Evolutionary conservation across 2,113 vertebrate species (phyloP).

Genomic region (Heterotilapia buettikoferi): DNA sequence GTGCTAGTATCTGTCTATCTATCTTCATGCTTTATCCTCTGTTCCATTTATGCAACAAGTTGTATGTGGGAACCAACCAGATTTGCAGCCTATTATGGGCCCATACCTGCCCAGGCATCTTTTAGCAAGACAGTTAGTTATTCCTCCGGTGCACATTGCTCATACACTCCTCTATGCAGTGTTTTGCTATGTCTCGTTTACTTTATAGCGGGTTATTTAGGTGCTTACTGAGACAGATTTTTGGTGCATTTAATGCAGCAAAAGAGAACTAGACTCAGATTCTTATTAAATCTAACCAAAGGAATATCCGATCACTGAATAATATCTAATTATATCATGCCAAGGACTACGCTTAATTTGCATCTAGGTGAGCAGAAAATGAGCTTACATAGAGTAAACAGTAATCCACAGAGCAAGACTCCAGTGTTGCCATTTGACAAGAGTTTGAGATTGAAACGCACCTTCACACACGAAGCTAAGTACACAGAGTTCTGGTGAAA

Average conservation of each 20-base stretch:
- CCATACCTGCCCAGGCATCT: neutral
- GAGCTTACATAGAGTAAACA: neutral
- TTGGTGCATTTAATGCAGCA: neutral
- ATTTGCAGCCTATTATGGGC: neutral
- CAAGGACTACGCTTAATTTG: neutral
- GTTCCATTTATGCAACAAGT: neutral
- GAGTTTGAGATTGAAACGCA: slow-evolving; percentile 3
- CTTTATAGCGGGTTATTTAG: neutral
- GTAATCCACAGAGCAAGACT: slow-evolving; percentile 14
- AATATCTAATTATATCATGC: neutral
- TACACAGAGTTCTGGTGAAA: slow-evolving; percentile 6
- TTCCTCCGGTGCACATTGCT: neutral
- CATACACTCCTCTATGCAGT: neutral
- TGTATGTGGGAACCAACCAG: neutral
- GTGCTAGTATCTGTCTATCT: neutral
- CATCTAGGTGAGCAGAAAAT: neutral
- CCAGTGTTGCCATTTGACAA: slow-evolving; percentile 2
- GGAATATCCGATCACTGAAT: neutral
- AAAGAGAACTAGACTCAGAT: neutral
- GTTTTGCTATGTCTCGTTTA: neutral
- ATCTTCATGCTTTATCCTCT: neutral
- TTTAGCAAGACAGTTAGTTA: neutral
- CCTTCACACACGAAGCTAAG: neutral
- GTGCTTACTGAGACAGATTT: neutral
- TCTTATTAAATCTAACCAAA: neutral